Base-by-base conservation (phyloP, 1,140 invertebrate species). In the Leucophenga varia region DNA sequence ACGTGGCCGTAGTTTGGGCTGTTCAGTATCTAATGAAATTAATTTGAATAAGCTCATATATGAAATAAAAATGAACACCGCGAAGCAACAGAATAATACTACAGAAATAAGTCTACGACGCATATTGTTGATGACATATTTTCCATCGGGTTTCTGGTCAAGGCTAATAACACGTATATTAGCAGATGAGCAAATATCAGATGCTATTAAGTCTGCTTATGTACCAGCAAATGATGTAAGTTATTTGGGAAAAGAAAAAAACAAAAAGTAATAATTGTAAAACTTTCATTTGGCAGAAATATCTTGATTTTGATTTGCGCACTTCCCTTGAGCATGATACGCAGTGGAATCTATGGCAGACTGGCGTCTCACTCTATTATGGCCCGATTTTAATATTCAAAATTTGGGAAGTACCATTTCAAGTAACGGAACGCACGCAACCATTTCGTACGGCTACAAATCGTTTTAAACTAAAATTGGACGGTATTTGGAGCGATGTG, bases 81-180 rank as follows among this genome's bases (percentile, higher is more conserved):
- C 49, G 36, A 0, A 8, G 6, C 37, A 8, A 7, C 32, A 10
- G 17, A 14, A 9, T 1, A 40, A 34, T 40, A 36, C 19, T 9
- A 19, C 25, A 12, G 49, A 56, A 37, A 52, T 52, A 18, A 64
- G 70, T 1, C 36, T 73, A 12, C 47, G 67, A 12, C 70, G 93
- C 7, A 75, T 95, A 19, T 76, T 95, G 3, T 77, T 95, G 1
- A 90, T 98, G 83, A 95, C 95, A 0, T 99, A 98, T 76, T 93
- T 98, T 71, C 97, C 97, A 0, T 91, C 91, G 55, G 97, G 97
- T 1, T 99, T 99, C 76, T 98, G 96, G 97, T 91, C 95, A 1
- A 79, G 96, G 8, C 80, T 99, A 3, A 93, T 96, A 10, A 94
- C 94, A 0, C 78, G 95, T 16, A 86, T 98, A 38, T 75, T 98